Evolutionary conservation across 2,888 invertebrate genomes (phyloP).

Genomic region (Lordiphosa fenestrarum): DNA sequence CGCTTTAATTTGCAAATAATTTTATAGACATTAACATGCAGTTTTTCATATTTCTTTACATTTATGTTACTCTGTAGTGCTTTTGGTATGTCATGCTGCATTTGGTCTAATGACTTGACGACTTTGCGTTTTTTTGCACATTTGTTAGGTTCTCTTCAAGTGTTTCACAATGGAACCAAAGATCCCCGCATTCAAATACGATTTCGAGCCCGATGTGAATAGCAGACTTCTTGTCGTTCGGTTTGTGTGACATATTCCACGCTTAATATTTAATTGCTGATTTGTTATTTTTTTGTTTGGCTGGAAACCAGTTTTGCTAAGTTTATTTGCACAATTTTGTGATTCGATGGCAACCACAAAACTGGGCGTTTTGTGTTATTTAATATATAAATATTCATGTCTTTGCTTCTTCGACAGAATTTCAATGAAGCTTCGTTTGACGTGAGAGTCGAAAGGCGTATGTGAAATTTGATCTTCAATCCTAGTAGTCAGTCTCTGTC

Average conservation of each 20-base stretch:
- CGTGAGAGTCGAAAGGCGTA: slow-evolving; percentile 28
- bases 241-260: slow-evolving; percentile 27
- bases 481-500: no score
- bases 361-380: slow-evolving; percentile 35
- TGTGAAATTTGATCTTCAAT: background rate
- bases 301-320: slow-evolving; percentile 39
- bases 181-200: slow-evolving; percentile 22
- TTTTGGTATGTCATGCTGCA: slow-evolving; percentile 67
- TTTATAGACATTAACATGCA: slow-evolving; percentile 69
- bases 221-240: slow-evolving; percentile 15
- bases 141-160: slow-evolving; percentile 24
- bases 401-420: slow-evolving; percentile 37
- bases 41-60: slow-evolving; percentile 58
- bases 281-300: background rate
- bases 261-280: slow-evolving; percentile 8
- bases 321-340: slow-evolving; percentile 10
- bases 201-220: slow-evolving; percentile 23
- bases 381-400: slow-evolving; percentile 52
- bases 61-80: slow-evolving; percentile 31
- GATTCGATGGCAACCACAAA: slow-evolving; percentile 19
- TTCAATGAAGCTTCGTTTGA: slow-evolving; percentile 33
- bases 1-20: slow-evolving; percentile 72
- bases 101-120: slow-evolving; percentile 66
- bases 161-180: slow-evolving; percentile 17
- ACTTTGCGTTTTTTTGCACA: slow-evolving; percentile 29